Base-by-base conservation (phyloP, 2,888 invertebrate genomes). In the Seira sanloemensis region DNA sequence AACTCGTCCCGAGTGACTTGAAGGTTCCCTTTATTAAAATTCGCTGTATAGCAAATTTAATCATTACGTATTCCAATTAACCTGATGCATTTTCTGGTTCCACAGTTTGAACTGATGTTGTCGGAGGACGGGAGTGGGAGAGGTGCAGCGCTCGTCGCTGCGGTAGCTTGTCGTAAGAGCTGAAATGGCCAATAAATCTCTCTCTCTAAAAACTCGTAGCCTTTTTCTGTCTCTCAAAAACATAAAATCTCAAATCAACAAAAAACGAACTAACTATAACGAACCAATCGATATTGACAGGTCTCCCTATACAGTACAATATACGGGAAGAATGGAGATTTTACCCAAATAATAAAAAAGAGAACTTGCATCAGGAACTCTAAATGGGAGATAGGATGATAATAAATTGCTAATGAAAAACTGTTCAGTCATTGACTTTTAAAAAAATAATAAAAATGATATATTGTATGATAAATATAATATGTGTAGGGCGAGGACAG, bases 121-220 rank as follows among this genome's bases (percentile, higher is more conserved):
- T 97, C 97, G 0, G 97, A 98, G 91, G 98, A 98, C 91, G 98
- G 98, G 73, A 97, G 97, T 90, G 98, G 98, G n/a, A 94, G 97
- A 90, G 98, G 98, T 26, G 98, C 98, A 74, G 98, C 98, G 83
- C 92, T 98, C 76, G 97, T 98, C 16, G 98, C 98, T n/a, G 98
- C 98, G 9, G 97, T 98, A 50, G 96, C 96, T 0, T 78, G 78
- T 69, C 84, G 84, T 21, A 78, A 78, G 74, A 78, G 84, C 78
- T 78, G 73, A 78, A 69, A 78, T 71, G 62, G 62, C 62, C 62
- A 62, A 62, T 62, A 62, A 62, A 50, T 50, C 50, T 50, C 21
- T 58, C n/a, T 58, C 7, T 58, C 2, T 16, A 62, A 62, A 62
- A 78, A 78, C 72, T 78, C 78, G 78, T 77, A 77, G 77, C 77